These are phyloP conservation scores for Pipistrellus nathusii DNA, from an alignment of 2,797 vertebrate species.

Conservation along the genomic window DNA sequence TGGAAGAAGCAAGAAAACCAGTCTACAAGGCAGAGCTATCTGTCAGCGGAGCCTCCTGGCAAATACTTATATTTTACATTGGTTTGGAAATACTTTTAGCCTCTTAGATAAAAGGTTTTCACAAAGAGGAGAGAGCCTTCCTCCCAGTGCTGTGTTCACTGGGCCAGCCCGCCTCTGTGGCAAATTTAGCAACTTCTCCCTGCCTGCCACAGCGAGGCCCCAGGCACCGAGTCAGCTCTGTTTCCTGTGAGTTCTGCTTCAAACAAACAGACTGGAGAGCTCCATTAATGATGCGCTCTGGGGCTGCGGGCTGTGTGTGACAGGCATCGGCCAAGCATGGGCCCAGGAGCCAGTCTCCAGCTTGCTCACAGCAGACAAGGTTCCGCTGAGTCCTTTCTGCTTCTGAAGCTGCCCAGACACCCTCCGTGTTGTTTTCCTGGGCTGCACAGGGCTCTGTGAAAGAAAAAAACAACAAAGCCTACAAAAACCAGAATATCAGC, in stretches of 20 bases:
- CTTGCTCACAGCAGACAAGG: neutral
- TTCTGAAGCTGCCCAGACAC: neutral
- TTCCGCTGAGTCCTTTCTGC: neutral
- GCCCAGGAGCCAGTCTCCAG: neutral
- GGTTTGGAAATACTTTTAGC: constrained; percentile 45
- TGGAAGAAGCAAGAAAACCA: neutral
- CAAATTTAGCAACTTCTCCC: neutral
- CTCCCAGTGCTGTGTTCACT: neutral
- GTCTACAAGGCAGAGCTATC: neutral
- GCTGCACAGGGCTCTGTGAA: neutral
- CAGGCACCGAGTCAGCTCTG: constrained; percentile 15
- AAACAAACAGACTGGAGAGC: constrained; percentile 64
- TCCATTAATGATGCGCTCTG: constrained; percentile 65
- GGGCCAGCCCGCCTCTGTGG: neutral
- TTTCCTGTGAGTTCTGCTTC: constrained; percentile 63
- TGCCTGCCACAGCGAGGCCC: neutral
- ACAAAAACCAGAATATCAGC: neutral
- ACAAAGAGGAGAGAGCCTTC: neutral
- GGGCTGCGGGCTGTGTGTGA: neutral
- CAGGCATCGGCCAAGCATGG: neutral
- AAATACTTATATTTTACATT: constrained; percentile 43
- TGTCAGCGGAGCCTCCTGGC: neutral
- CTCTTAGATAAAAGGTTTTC: constrained; percentile 62
- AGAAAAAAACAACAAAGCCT: neutral
- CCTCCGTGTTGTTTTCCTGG: neutral